Conservation (phyloP, 2,797 vertebrate genomes). For the Acipenser oxyrinchus region DNA sequence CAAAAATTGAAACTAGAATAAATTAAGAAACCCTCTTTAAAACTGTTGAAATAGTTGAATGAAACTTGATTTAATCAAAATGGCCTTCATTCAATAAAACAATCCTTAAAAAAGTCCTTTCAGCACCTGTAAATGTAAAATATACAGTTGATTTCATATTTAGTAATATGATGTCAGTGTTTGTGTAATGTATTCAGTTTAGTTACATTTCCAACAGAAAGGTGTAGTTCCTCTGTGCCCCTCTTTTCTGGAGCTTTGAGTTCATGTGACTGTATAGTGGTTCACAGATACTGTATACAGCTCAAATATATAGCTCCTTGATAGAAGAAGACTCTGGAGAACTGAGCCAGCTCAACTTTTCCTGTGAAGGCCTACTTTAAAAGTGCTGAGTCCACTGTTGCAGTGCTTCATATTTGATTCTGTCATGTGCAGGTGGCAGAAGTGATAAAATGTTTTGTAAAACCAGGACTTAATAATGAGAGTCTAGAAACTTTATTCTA, state of each 20-base stretch:
- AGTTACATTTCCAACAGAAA: constrained; percentile 50
- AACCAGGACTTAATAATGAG: background rate
- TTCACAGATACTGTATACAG: constrained; percentile 19
- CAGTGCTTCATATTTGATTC: background rate
- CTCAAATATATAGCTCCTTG: constrained; percentile 59
- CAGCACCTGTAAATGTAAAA: too few relatives aligned
- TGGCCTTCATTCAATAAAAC: too few relatives aligned
- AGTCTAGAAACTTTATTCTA: background rate
- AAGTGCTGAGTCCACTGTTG: background rate
- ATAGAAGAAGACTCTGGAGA: constrained; percentile 43
- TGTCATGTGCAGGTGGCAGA: background rate
- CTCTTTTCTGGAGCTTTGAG: constrained; percentile 46
- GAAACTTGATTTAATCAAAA: too few relatives aligned
- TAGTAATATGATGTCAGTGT: constrained; percentile 75
- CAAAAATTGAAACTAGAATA: too few relatives aligned
- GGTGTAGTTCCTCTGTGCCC: constrained; percentile 54
- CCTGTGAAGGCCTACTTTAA: background rate
- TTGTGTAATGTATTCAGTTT: constrained; percentile 65
- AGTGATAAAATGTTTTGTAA: constrained; percentile 1
- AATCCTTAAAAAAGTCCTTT: too few relatives aligned
- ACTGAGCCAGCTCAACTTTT: background rate
- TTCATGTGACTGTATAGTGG: constrained; percentile 59
- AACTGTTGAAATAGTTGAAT: too few relatives aligned
- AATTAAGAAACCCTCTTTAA: too few relatives aligned
- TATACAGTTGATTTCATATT: too few relatives aligned